These are phyloP conservation scores for Erythrocercus mccallii DNA, from an alignment of 2,113 vertebrate genomes.

Conservation along the genomic window DNA sequence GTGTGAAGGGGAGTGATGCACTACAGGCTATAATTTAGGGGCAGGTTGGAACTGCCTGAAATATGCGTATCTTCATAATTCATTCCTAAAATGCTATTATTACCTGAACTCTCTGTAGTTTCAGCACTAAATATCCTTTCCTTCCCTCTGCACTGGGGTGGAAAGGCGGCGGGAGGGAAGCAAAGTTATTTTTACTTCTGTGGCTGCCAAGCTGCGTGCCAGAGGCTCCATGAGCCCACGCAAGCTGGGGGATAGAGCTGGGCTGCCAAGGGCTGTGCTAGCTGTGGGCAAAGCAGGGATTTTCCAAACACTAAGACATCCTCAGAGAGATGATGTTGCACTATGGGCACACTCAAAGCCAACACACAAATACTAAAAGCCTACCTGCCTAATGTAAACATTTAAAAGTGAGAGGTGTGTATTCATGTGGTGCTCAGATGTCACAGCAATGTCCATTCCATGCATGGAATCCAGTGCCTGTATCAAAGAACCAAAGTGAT, in stretches of 20 bases:
- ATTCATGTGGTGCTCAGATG: fast-evolving
- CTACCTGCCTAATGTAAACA: neutral
- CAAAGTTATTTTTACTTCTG: neutral
- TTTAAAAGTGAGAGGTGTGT: neutral
- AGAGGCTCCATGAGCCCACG: neutral
- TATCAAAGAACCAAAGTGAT: neutral
- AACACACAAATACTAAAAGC: neutral
- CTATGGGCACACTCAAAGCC: fast-evolving
- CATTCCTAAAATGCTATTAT: constrained; percentile 3
- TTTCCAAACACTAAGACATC: neutral
- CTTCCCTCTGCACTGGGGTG: neutral
- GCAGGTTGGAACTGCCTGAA: constrained; percentile 5
- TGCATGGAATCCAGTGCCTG: neutral
- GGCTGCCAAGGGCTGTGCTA: neutral
- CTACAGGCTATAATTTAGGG: constrained; percentile 24
- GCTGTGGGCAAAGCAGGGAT: neutral
- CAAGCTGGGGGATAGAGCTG: neutral
- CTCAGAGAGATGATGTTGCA: neutral
- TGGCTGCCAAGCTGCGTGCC: neutral
- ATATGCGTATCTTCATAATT: neutral
- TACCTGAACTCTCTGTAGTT: neutral
- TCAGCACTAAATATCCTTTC: neutral
- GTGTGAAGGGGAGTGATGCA: neutral
- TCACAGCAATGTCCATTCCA: neutral
- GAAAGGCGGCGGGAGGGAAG: neutral